Evolutionary conservation across 2,113 vertebrate genomes (phyloP).

Genomic region (Mormyrus iriodes): DNA sequence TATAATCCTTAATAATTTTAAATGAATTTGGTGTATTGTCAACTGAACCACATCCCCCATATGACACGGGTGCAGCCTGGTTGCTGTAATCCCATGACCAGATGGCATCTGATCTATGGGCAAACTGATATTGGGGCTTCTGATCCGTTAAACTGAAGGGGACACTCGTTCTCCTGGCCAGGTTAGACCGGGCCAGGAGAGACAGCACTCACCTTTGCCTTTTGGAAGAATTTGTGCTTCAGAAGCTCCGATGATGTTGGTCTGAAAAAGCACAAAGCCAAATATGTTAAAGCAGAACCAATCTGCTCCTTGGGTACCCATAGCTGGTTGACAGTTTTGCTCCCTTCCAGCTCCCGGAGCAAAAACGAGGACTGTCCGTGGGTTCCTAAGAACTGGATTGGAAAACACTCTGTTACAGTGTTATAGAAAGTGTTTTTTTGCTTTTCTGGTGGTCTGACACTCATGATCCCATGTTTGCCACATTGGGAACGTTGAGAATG

Average conservation of each 20-base stretch:
- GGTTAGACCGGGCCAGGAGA: not conserved
- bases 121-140: not conserved
- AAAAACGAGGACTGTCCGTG: too few relatives aligned
- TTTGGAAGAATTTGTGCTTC: slow-evolving; percentile 95
- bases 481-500: not conserved
- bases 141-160: not conserved
- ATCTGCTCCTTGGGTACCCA: not conserved
- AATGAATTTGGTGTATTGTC: not conserved
- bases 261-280: slow-evolving; percentile 55
- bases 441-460: not conserved
- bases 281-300: not conserved
- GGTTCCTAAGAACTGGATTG: not conserved
- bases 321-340: not conserved
- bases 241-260: slow-evolving; percentile 88
- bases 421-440: not conserved
- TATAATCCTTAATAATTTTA: not conserved
- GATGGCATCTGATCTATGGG: not conserved
- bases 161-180: not conserved
- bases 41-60: not conserved
- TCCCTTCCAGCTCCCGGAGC: not conserved
- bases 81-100: not conserved
- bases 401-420: not conserved
- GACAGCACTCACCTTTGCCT: slow-evolving; percentile 78
- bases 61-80: not conserved
- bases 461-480: not conserved